Evolutionary conservation across 2,888 invertebrate species (phyloP), one percentile per base, ranked within the genome.

Genomic region (Metellina segmentata): DNA sequence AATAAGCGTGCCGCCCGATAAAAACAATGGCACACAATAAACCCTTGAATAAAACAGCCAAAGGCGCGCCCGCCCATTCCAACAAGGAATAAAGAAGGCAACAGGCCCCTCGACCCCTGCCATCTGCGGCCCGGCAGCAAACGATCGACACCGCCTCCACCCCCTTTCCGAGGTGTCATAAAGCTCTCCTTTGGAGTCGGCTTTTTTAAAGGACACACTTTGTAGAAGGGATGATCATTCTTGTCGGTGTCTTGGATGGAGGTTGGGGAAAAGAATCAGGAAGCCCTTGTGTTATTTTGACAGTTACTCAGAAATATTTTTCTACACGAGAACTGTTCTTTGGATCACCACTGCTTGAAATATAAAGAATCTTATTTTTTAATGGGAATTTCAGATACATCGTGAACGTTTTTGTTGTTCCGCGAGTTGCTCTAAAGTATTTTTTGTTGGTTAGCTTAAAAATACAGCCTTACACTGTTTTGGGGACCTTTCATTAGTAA

Each of bases 31-130:
- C 13, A 20, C 48, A 71, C 52, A 85, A 90, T 90, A 89, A 89
- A 90, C 85, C 89, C 53, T 90, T 79, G 61, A 90, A 82, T 72
- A 71, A 72, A 71, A 82, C 52, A 82, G 72, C 34, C 71, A 82
- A 82, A 69, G 72, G 51, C 69, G 6, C 51, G 13, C 19, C 48
- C 49, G 34, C 13, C 71, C 74, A 34, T 34, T 34, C 34, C 34
- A 34, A 34, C 34, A 1, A 34, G 52, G 77, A 77, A 82, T 81
- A 89, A 89, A 89, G 75, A 79, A 82, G 79, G 90, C 90, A 85
- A 90, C 90, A 90, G 90, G 90, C 85, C 79, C 78, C 52, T 51
- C 82, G 81, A 89, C 85, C 83, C 72, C 20, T 85, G 83, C 89
- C 83, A 85, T 83, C 82, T 90, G 83, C 49, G 78, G 72, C 85